Evolutionary conservation across 2,888 invertebrate species (phyloP), one percentile per base, ranked within the genome.

Genomic region (Anagyrus pseudococci): DNA sequence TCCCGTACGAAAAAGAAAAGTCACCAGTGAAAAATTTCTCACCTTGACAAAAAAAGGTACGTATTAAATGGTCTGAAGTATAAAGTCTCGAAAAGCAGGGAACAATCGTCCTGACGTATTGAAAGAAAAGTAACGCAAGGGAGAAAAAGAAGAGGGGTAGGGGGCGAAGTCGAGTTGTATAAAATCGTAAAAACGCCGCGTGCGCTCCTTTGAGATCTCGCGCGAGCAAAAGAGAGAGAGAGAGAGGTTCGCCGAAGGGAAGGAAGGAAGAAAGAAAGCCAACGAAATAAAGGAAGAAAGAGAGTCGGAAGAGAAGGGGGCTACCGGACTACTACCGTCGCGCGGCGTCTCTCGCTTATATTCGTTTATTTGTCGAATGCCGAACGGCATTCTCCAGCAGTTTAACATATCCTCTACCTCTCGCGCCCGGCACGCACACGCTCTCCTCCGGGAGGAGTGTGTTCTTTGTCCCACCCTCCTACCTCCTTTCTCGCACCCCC

Each of bases 341-440:
- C 33, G n/a, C 29, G 33, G 26, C 13, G 26, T 48, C 25, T 48
- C 26, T 49, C 44, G 41, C 47, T 48, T 25, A 25, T 29, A 1
- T 43, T 70, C 73, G 72, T 74, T 77, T 76, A 75, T 78, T 73
- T 71, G 72, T 68, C 70, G 72, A 75, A 76, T 59, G 70, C 70
- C 72, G 54, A 62, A 61, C 70, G 72, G 70, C 72, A 77, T 78
- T 78, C 77, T 69, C 69, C 54, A 66, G 68, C 70, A 71, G 74
- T 75, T 77, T 75, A 76, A 76, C 77, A 75, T 76, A 77, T 78
- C 74, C 71, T 68, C 62, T 64, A 69, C 59, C 29, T 47, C 44
- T 56, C 40, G 47, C 52, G 50, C 59, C 52, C 66, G 64, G 64
- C 64, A 65, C 62, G 66, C 55, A 62, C 58, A 43, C 63, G 58